Conservation (phyloP, 2,113 vertebrate genomes). For the Istiophorus platypterus region DNA sequence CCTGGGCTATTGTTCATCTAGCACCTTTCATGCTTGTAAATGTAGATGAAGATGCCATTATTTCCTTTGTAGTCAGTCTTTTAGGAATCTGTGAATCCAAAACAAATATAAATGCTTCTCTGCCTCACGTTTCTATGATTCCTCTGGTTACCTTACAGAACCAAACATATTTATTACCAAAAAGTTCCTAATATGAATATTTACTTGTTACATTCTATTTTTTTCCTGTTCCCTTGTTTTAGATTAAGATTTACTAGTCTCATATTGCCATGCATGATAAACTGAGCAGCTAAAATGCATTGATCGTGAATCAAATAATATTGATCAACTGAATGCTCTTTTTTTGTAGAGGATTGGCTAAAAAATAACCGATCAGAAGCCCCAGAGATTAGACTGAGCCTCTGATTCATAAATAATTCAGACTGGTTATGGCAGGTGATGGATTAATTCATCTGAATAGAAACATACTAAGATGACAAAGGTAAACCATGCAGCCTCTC, state of each 20-base stretch:
- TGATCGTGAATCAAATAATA: constrained; percentile 26
- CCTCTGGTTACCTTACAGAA: neutral
- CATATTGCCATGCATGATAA: constrained; percentile 30
- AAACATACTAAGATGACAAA: neutral
- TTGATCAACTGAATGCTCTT: constrained; percentile 32
- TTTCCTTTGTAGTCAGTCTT: constrained; percentile 10
- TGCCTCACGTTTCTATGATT: constrained; percentile 4
- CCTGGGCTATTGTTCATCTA: constrained; percentile 9
- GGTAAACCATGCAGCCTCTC: neutral
- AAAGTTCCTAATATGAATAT: too few relatives aligned
- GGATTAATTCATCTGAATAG: constrained; percentile 22
- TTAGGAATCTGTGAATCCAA: neutral
- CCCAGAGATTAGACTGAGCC: constrained; percentile 36
- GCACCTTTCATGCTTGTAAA: constrained; percentile 15
- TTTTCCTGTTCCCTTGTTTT: neutral
- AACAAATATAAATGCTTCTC: constrained; percentile 1
- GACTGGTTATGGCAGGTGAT: constrained; percentile 7
- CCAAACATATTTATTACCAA: neutral
- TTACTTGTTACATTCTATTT: too few relatives aligned
- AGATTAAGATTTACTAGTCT: constrained; percentile 13
- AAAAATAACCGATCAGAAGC: constrained; percentile 18
- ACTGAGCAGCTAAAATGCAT: constrained; percentile 48
- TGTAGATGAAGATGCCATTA: neutral
- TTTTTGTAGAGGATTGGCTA: neutral
- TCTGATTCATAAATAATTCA: constrained; percentile 27